These are phyloP conservation scores for Spicauda simplicius DNA, from an alignment of 2,888 invertebrate species.

Conservation along the genomic window DNA sequence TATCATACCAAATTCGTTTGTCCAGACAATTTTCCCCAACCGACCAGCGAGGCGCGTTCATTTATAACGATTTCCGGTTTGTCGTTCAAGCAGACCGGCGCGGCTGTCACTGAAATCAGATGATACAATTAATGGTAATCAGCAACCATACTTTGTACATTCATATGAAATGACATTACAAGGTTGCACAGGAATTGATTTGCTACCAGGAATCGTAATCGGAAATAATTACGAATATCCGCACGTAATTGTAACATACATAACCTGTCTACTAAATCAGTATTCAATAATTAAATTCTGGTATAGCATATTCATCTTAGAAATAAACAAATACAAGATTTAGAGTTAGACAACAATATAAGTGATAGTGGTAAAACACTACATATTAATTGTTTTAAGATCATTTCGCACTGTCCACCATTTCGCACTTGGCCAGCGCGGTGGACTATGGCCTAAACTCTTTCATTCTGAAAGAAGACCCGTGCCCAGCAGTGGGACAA, in stretches of 20 bases:
- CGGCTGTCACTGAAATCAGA: slow-evolving; percentile 87
- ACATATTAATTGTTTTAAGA: no score
- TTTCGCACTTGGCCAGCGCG: no score
- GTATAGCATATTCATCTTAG: no score
- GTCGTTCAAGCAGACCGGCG: slow-evolving; percentile 90
- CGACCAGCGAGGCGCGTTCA: slow-evolving; percentile 86
- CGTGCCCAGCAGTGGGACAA: no score
- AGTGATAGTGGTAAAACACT: no score
- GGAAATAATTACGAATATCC: slow-evolving; percentile 1
- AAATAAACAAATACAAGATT: no score
- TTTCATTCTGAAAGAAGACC: no score
- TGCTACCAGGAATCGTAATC: neutral
- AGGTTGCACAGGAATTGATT: slow-evolving; percentile 12
- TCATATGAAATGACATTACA: slow-evolving; percentile 1
- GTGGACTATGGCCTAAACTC: no score
- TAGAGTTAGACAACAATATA: no score
- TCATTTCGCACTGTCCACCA: no score
- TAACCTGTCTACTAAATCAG: no score
- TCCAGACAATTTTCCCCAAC: slow-evolving; percentile 90
- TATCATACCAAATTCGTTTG: slow-evolving; percentile 69
- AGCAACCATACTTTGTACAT: slow-evolving; percentile 1
- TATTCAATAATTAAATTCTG: no score
- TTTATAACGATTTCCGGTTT: slow-evolving; percentile 88
- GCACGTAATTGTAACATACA: neutral
- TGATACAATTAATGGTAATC: slow-evolving; percentile 17